These are phyloP conservation scores for Glossophaga mutica DNA, from an alignment of 2,797 vertebrate genomes.

Conservation along the genomic window DNA sequence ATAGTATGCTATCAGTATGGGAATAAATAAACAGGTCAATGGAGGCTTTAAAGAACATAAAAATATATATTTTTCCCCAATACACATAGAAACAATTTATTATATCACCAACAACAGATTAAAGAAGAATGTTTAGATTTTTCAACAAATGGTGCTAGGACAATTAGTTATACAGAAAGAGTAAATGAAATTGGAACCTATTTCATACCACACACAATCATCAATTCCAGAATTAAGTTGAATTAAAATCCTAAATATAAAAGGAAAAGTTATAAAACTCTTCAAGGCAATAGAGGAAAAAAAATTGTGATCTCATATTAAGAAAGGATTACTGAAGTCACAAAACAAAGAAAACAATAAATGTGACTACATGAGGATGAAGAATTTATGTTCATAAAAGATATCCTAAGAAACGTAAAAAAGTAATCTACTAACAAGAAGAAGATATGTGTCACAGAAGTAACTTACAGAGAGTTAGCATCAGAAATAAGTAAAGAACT, in stretches of 20 bases:
- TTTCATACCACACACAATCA: not conserved
- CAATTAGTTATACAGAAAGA: not conserved
- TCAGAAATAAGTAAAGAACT: not conserved
- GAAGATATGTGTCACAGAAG: not conserved
- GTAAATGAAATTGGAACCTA: not conserved
- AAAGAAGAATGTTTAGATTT: not conserved
- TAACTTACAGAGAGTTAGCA: not conserved
- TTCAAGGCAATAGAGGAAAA: not conserved
- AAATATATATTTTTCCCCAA: not conserved
- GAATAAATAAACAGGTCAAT: not conserved
- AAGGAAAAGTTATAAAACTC: not conserved
- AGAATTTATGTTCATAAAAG: not conserved
- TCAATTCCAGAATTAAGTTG: not conserved
- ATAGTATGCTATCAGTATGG: not conserved
- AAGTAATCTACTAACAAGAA: not conserved
- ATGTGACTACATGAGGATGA: not conserved
- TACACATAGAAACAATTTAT: not conserved
- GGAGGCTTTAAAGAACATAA: not conserved
- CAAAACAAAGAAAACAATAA: not conserved
- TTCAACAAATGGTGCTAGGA: not conserved
- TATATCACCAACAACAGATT: not conserved
- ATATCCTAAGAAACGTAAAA: not conserved
- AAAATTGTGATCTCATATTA: not conserved
- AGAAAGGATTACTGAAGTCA: not conserved
- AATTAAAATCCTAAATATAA: not conserved